Evolutionary conservation across 2,113 vertebrate genomes (phyloP).

Genomic region (Oryzias curvinotus): DNA sequence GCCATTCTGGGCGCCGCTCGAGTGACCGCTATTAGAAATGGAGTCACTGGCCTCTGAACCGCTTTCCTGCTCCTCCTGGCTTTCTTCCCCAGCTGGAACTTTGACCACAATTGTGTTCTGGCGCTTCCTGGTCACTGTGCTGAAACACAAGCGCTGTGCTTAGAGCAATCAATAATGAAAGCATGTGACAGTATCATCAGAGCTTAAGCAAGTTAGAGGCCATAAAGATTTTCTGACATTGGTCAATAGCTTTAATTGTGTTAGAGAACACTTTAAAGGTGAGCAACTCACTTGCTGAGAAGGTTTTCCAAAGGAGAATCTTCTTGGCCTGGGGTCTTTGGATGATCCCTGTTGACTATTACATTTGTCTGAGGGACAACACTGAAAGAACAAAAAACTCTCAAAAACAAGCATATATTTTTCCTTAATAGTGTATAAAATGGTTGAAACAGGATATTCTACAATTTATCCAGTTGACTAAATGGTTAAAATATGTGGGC

Average conservation of each 20-base stretch:
- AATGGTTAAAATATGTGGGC: neutral
- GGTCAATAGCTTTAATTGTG: neutral
- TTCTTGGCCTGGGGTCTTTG: conserved; percentile 84
- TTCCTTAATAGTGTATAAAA: neutral
- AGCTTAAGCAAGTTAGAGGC: too few species aligned
- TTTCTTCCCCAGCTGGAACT: conserved; percentile 89
- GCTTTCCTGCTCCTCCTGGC: conserved; percentile 94
- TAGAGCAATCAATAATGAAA: too few species aligned
- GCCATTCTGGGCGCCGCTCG: conserved; percentile 80
- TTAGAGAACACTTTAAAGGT: neutral
- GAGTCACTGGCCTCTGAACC: conserved; percentile 96
- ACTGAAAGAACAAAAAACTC: conserved; percentile 66
- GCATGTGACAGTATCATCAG: too few species aligned
- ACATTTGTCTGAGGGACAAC: conserved; percentile 97
- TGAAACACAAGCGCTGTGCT: conserved; percentile 47
- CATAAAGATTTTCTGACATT: neutral
- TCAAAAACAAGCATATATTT: neutral
- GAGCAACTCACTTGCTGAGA: conserved; percentile 89
- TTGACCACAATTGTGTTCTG: conserved; percentile 98
- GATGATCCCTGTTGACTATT: conserved; percentile 90
- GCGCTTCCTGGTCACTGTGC: conserved; percentile 84
- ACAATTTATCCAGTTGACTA: neutral
- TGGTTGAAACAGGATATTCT: neutral
- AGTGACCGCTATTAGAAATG: conserved; percentile 87
- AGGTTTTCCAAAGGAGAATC: conserved; percentile 92